Evolutionary conservation across 2,888 invertebrate genomes (phyloP), one percentile per base, ranked within the genome.

Genomic region (Drosophila maculinotata): DNA sequence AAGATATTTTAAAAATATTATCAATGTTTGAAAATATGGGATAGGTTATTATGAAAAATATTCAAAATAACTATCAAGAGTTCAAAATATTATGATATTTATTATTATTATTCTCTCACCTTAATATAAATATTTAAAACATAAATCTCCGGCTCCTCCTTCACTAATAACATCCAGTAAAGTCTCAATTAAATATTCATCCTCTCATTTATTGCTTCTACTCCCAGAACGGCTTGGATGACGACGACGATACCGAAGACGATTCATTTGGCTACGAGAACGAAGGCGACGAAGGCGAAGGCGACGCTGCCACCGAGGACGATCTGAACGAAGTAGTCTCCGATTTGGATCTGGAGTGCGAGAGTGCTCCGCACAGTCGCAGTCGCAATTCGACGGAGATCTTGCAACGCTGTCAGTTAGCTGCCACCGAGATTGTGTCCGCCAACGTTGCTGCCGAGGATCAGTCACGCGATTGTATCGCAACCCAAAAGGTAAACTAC

Each of bases 291-390:
- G 69, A 52, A 5, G 17, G 1, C n/a, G 63, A 70, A 14, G 70
- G 67, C 47, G 79, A 76, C 68, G 86, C 70, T 38, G 90, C 90
- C 78, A 90, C 90, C 54, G 90, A 90, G 59, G 90, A 90, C 77
- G 90, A 90, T 82, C 60, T 90, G 54, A 87, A 89, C 76, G 89
- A 90, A 67, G 83, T 79, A 51, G 83, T 64, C 48, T 90, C 90
- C 65, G 90, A 90, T 71, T 79, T 90, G 72, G 89, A 80, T 42
- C 60, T 79, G 36, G 84, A 84, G 59, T 72, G 79, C 17, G 87
- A 89, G 73, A 86, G 79, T 63, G 77, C 76, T 53, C 58, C 75
- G 39, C 56, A 76, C 26, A 64, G 20, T 4, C 20, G 2, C 20
- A 20, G 72, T 49, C 73, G 79, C 60, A 82, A 80, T 49, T 83